phyloP scores from a whole-genome alignment of 53 echinoderm and acorn worm genomes.

The Holothuria scabra region DNA sequence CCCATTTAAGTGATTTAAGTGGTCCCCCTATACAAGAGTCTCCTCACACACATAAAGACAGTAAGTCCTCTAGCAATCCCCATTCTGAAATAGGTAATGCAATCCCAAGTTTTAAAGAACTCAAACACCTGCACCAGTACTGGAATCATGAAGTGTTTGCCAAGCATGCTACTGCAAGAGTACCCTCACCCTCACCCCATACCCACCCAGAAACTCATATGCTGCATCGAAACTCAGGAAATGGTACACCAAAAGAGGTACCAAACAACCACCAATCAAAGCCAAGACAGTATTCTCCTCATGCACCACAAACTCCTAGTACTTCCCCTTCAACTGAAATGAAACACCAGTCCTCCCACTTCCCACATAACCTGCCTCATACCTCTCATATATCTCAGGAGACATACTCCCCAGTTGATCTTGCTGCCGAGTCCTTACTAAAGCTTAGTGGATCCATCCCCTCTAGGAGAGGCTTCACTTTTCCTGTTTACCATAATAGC shows the following conservation, averaged over 20 bases:
- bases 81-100: constrained; percentile 27
- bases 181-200: neutral
- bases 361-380: constrained; percentile 33
- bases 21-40: constrained; percentile 10
- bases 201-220: constrained; percentile 40
- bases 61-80: constrained; percentile 5
- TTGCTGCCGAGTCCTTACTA: constrained; percentile 88
- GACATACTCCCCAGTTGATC: constrained; percentile 86
- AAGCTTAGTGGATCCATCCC: constrained; percentile 78
- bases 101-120: neutral
- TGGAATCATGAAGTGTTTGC: constrained; percentile 40
- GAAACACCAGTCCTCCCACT: constrained; percentile 28
- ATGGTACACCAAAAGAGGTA: constrained; percentile 4
- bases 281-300: constrained; percentile 53
- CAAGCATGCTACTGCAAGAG: constrained; percentile 20
- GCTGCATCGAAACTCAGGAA: constrained; percentile 58
- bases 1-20: constrained; percentile 9
- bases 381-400: constrained; percentile 64
- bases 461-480: constrained; percentile 30
- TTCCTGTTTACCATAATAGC: constrained; percentile 23
- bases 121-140: constrained; percentile 22
- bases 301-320: constrained; percentile 7
- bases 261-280: neutral
- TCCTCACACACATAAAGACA: constrained; percentile 28
- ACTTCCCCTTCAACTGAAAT: constrained; percentile 36